Percentiles rank a stretch among this genome's conserved stretches.
Evolutionary conservation across 2,113 vertebrate species (phyloP).

Genomic region (Nibea albiflora): DNA sequence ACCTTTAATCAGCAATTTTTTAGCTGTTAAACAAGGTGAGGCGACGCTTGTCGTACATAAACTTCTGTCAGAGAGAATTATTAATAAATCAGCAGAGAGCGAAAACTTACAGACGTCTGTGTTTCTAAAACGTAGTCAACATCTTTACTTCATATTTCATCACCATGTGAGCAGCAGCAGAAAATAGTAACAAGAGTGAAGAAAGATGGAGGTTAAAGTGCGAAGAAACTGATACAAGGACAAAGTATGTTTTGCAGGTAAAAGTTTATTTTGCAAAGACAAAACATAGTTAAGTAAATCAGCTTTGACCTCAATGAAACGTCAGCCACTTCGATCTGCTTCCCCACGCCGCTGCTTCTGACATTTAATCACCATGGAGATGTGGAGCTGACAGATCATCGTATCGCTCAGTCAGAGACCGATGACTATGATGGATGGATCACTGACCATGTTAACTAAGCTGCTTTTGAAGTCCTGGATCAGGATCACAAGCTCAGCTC

Average conservation of each 20-base stretch:
- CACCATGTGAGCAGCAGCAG: background rate
- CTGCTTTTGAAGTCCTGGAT: background rate
- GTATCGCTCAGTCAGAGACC: background rate
- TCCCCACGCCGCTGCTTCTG: background rate
- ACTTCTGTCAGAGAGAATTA: background rate
- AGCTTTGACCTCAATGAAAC: background rate
- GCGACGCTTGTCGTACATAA: background rate
- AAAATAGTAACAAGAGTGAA: background rate
- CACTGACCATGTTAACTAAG: background rate
- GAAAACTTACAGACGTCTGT: background rate
- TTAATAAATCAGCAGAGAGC: background rate
- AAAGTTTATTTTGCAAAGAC: background rate
- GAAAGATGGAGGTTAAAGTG: background rate
- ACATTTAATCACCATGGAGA: constrained; percentile 4
- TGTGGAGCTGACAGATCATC: background rate
- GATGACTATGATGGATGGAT: background rate
- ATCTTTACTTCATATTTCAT: background rate
- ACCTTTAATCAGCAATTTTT: background rate
- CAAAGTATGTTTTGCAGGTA: background rate
- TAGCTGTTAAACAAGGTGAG: background rate
- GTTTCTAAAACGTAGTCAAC: background rate
- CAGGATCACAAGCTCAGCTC: background rate
- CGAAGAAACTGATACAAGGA: background rate
- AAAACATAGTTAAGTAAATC: background rate
- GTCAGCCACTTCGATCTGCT: background rate